These are phyloP conservation scores for Dicranocentrus wangi DNA, from an alignment of 2,888 invertebrate genomes.

Conservation along the genomic window DNA sequence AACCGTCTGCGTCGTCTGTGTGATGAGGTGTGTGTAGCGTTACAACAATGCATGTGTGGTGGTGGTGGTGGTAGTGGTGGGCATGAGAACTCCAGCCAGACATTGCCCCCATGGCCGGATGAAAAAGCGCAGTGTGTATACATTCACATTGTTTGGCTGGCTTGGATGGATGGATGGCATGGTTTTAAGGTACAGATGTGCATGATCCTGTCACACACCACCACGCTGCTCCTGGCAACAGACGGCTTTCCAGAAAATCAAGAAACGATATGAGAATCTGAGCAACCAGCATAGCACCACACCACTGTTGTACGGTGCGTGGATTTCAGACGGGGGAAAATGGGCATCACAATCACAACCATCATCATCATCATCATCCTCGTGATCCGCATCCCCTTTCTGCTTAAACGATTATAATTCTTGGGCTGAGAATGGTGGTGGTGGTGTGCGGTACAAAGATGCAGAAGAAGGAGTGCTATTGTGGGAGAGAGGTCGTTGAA, in stretches of 20 bases:
- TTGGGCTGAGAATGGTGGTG: constrained; percentile 7
- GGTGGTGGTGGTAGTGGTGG: too few relatives aligned
- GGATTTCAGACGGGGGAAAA: neutral
- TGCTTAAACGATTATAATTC: constrained; percentile 17
- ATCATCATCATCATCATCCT: too few relatives aligned
- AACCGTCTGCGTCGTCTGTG: too few relatives aligned
- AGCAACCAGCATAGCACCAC: too few relatives aligned
- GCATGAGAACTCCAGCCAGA: neutral
- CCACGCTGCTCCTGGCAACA: neutral
- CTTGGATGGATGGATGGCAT: neutral
- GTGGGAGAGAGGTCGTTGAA: constrained; percentile 50
- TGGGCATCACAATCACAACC: neutral
- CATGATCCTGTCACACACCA: neutral
- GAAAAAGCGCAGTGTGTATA: neutral
- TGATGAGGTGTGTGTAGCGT: too few relatives aligned
- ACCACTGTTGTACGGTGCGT: neutral
- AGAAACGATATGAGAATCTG: too few relatives aligned
- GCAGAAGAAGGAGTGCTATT: constrained; percentile 4
- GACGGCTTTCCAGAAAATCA: neutral
- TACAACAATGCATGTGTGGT: too few relatives aligned
- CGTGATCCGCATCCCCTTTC: neutral
- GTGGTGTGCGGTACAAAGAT: too few relatives aligned
- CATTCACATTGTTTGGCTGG: too few relatives aligned
- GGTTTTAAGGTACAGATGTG: neutral
- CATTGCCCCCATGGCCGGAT: neutral